These are phyloP conservation scores for Ammodramus savannarum DNA, from an alignment of 2,113 vertebrate species.

Conservation along the genomic window DNA sequence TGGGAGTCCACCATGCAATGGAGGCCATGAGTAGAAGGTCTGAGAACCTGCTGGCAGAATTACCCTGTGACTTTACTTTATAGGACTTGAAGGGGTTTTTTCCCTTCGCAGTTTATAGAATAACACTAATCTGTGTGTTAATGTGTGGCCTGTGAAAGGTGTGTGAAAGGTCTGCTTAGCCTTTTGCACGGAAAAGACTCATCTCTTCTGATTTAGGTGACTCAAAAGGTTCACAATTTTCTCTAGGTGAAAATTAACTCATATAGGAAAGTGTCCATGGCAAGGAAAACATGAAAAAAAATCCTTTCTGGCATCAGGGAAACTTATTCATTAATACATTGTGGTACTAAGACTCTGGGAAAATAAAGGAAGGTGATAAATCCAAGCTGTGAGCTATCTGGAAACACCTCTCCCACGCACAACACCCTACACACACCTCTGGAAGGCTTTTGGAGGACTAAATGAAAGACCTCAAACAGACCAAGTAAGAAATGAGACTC, in stretches of 20 bases:
- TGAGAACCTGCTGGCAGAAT: not conserved
- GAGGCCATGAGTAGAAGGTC: not conserved
- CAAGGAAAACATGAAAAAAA: not conserved
- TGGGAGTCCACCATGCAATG: not conserved
- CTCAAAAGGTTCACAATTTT: not conserved
- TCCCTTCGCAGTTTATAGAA: not conserved
- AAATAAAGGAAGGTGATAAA: not conserved
- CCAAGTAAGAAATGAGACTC: not conserved
- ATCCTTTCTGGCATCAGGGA: not conserved
- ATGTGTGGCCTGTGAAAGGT: slow-evolving; percentile 6
- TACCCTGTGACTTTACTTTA: not conserved
- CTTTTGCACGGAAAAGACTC: not conserved
- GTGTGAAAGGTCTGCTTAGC: not conserved
- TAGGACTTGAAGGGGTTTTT: not conserved
- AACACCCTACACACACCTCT: not conserved
- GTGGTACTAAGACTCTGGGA: not conserved
- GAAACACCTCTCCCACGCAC: not conserved
- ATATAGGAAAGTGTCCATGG: not conserved
- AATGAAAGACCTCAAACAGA: not conserved
- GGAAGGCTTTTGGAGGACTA: not conserved
- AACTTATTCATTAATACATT: not conserved
- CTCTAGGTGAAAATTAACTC: slow-evolving; percentile 28
- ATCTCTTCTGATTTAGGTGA: not conserved
- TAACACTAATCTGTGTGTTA: slow-evolving; percentile 12
- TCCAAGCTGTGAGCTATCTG: not conserved